phyloP scores from a whole-genome alignment of 2,888 invertebrate genomes.

The Prenolepis imparis region DNA sequence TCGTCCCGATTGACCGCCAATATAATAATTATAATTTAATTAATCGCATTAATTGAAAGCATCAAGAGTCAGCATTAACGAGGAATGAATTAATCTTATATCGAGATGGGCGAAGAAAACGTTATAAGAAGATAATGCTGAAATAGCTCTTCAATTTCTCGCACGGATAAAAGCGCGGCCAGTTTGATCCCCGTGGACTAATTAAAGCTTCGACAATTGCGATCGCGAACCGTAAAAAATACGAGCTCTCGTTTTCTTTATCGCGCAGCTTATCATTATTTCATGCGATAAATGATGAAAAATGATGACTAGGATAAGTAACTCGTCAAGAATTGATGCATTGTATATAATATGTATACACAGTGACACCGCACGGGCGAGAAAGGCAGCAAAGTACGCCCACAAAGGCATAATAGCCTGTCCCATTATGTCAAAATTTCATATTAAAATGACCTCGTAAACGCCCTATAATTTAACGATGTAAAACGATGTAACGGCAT shows the following conservation, averaged over 20 bases:
- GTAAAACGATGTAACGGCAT: not conserved
- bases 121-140: not conserved
- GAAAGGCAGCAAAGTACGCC: not conserved
- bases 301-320: slow-evolving; percentile 29
- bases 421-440: slow-evolving; percentile 30
- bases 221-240: slow-evolving; percentile 35
- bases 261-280: not conserved
- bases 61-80: not conserved
- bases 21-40: not conserved
- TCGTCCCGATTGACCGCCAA: not conserved
- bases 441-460: slow-evolving; percentile 17
- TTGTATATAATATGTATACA: slow-evolving; percentile 26
- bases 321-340: slow-evolving; percentile 38
- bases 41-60: not conserved
- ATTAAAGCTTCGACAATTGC: slow-evolving; percentile 41
- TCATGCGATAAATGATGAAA: slow-evolving; percentile 17
- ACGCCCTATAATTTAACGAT: slow-evolving; percentile 17
- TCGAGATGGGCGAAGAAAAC: not conserved
- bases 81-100: not conserved
- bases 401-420: slow-evolving; percentile 27
- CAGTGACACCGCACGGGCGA: not conserved
- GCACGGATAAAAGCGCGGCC: not conserved
- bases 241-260: not conserved
- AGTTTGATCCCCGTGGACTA: not conserved
- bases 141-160: not conserved